A percentile compares a stretch with the other conserved stretches of the same genome.
These are phyloP conservation scores for Agrilus cyanescens DNA, from an alignment of 2,888 invertebrate genomes.

Conservation along the genomic window DNA sequence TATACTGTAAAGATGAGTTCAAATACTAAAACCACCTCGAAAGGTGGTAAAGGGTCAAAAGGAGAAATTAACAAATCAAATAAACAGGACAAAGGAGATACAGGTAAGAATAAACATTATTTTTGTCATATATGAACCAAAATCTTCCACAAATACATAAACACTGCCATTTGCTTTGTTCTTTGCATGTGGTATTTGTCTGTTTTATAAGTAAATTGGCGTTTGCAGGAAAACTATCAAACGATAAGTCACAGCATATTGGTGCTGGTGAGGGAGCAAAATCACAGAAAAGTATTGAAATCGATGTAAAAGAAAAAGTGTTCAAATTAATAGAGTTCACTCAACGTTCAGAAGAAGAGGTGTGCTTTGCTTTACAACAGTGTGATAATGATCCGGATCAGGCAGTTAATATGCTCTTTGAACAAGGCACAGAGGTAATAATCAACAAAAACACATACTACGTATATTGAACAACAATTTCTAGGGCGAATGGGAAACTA, in stretches of 20 bases:
- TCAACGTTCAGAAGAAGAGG: slow-evolving; percentile 79
- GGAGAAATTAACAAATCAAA: slow-evolving; percentile 29
- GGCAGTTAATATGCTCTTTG: slow-evolving; percentile 71
- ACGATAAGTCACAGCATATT: slow-evolving; percentile 27
- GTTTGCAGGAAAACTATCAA: slow-evolving; percentile 26
- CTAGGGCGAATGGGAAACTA: slow-evolving; percentile 76
- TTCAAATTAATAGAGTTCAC: slow-evolving; percentile 84
- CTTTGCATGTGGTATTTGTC: too few species aligned
- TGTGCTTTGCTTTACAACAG: slow-evolving; percentile 85
- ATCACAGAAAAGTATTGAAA: slow-evolving; percentile 40
- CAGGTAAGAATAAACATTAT: slow-evolving; percentile 22
- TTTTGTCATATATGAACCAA: too few species aligned
- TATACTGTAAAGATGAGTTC: slow-evolving; percentile 62
- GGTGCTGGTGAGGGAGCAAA: slow-evolving; percentile 24
- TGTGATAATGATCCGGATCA: slow-evolving; percentile 78
- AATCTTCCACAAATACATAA: too few species aligned
- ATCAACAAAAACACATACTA: background rate
- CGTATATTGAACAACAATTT: slow-evolving; percentile 9
- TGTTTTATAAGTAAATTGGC: too few species aligned
- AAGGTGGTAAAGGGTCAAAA: slow-evolving; percentile 44
- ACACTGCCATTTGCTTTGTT: too few species aligned
- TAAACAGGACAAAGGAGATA: slow-evolving; percentile 33
- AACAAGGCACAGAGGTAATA: slow-evolving; percentile 44
- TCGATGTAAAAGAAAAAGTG: slow-evolving; percentile 54
- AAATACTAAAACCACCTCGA: slow-evolving; percentile 54